Base-by-base conservation (phyloP, 2,797 vertebrate species). In the Buphagus erythrorhynchus region DNA sequence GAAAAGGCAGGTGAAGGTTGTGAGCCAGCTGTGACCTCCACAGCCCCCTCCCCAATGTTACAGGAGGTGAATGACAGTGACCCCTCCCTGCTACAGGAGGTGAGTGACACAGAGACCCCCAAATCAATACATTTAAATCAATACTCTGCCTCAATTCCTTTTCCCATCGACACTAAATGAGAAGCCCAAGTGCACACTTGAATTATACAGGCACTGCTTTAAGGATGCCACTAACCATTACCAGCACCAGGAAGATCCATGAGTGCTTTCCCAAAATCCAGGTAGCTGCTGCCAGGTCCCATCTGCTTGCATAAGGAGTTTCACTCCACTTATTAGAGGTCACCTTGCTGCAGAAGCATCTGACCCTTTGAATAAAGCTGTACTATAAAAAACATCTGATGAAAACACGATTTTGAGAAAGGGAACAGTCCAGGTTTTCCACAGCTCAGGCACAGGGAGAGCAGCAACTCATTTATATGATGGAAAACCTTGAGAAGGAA, bases 401-500 rank as follows among this genome's bases (percentile, higher is more conserved):
- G 5, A 72, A 81, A 93, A 66, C 36, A 36, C 1, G 6, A 29
- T 66, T 88, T 90, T 57, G 51, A 62, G 49, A 49, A 54, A 59
- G 26, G 25, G 52, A 95, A 63, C 46, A 72, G 71, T 48, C 42
- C 49, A 74, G 28, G 12, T 62, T 88, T 87, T 75, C 67, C 69
- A 69, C 54, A 33, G 69, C 61, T 76, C 75, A 59, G 55, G 67
- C 51, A 78, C 2, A 0, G 40, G 35, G 77, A 92, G 68, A 83
- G 31, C 65, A 88, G 74, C 9, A 6, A 68, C 86, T 86, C 85
- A 80, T 88, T 94, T 71, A 93, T 83, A 88, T 84, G 85, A 94
- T 81, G 87, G 82, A 97, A 94, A 93, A 91, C 91, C 62, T 80
- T 86, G 82, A 75, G 65, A 83, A 43, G 62, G 62, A 74, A 93